Percentiles rank a stretch among this genome's conserved stretches.
Conservation (phyloP, 2,113 vertebrate genomes). For the Misgurnus mizolepis region DNA sequence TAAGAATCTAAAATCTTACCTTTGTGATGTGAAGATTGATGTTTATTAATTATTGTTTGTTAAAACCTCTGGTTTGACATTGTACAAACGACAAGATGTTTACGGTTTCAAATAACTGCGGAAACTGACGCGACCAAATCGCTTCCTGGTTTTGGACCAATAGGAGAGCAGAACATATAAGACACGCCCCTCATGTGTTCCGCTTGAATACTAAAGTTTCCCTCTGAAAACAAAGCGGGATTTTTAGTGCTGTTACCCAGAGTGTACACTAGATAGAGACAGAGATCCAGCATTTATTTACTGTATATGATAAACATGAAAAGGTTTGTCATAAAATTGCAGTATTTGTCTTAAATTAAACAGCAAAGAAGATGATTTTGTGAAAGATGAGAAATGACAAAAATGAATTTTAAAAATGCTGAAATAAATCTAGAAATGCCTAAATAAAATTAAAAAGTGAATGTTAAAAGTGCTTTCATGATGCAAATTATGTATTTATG, state of each 20-base stretch:
- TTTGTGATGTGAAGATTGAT: neutral
- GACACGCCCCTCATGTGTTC: neutral
- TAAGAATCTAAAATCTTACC: neutral
- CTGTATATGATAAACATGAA: neutral
- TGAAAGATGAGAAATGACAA: too few species aligned
- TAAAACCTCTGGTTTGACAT: neutral
- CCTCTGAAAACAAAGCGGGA: neutral
- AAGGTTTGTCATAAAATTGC: too few species aligned
- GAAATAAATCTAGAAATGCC: too few species aligned
- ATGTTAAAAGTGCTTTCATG: too few species aligned
- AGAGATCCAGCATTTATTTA: neutral
- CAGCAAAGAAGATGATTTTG: too few species aligned
- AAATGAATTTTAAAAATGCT: too few species aligned
- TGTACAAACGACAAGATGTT: neutral
- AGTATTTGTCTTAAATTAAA: too few species aligned
- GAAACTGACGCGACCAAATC: neutral
- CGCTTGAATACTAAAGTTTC: neutral
- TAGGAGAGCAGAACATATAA: neutral
- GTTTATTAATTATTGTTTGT: neutral
- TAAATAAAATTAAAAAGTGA: too few species aligned
- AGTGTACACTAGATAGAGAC: conserved; percentile 9
- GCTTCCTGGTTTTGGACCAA: conserved; percentile 41
- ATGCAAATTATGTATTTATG: too few species aligned
- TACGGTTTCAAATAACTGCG: conserved; percentile 46
- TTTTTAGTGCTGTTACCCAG: neutral